Evolutionary conservation across 2,888 invertebrate species (phyloP).

Genomic region (Caenorhabditis japonica): DNA sequence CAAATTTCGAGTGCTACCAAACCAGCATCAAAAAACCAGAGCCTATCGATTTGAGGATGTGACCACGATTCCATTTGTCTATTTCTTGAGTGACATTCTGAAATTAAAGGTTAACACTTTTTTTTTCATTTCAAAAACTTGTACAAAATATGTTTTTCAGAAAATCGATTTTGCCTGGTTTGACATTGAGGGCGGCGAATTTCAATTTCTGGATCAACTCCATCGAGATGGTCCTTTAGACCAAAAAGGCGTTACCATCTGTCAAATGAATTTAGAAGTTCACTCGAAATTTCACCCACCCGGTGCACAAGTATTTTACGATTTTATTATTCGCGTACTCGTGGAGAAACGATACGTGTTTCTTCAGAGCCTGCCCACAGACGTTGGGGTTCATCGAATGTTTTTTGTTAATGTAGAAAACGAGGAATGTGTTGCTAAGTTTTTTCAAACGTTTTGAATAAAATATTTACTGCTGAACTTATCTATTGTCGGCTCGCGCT

Average conservation of each 20-base stretch:
- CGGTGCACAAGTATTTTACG: constrained; percentile 1
- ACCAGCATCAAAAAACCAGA: constrained; percentile 28
- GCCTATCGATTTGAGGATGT: constrained; percentile 28
- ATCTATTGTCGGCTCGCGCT: too few relatives aligned
- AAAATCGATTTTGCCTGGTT: constrained; percentile 53
- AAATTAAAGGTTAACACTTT: constrained; percentile 5
- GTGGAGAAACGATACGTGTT: constrained; percentile 24
- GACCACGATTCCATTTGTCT: constrained; percentile 29
- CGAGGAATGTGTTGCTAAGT: constrained; percentile 12
- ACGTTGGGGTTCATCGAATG: constrained; percentile 15
- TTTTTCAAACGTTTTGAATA: too few relatives aligned
- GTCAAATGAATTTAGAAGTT: constrained; percentile 53
- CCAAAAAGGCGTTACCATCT: constrained; percentile 40
- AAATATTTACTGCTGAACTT: too few relatives aligned
- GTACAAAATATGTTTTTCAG: too few relatives aligned
- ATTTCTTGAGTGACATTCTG: constrained; percentile 31
- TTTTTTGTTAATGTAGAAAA: constrained; percentile 31
- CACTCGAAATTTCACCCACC: constrained; percentile 6
- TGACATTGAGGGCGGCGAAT: constrained; percentile 53
- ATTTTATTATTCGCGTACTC: constrained; percentile 16
- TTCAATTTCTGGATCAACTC: constrained; percentile 34
- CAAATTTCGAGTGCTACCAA: constrained; percentile 15
- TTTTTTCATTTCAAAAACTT: too few relatives aligned
- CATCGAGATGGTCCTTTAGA: constrained; percentile 41
- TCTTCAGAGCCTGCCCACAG: constrained; percentile 1